Evolutionary conservation across 1,140 invertebrate genomes (phyloP).

Genomic region (Oncopodura yosiiana): DNA sequence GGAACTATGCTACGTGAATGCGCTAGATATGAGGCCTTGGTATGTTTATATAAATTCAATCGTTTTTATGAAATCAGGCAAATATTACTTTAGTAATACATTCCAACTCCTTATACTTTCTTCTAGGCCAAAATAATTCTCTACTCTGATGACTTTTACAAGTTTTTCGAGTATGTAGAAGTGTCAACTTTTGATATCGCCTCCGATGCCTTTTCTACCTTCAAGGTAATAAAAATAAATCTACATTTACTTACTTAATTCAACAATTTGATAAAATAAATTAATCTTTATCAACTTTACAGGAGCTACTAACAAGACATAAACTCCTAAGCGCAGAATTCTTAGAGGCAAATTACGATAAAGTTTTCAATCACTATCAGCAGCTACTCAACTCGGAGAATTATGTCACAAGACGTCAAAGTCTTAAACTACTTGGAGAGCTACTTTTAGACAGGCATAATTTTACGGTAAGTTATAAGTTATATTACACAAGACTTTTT

Average conservation of each 20-base stretch:
- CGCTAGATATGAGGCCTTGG: constrained; percentile 46
- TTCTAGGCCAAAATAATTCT: constrained; percentile 99
- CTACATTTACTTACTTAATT: background rate
- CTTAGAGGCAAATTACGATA: constrained; percentile 96
- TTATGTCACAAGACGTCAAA: constrained; percentile 66
- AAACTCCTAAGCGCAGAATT: constrained; percentile 97
- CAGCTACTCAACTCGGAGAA: constrained; percentile 76
- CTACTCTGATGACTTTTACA: constrained; percentile 95
- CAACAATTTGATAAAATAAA: background rate
- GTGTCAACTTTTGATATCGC: constrained; percentile 99
- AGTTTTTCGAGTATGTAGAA: constrained; percentile 99
- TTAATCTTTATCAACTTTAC: constrained; percentile 41
- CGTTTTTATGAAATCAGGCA: too few relatives aligned
- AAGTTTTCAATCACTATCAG: constrained; percentile 95
- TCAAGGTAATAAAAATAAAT: constrained; percentile 63
- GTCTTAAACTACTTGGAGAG: constrained; percentile 93
- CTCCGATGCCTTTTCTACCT: constrained; percentile 99
- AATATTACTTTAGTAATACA: too few relatives aligned
- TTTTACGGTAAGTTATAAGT: constrained; percentile 72
- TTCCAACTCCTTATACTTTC: too few relatives aligned
- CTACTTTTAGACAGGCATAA: constrained; percentile 96
- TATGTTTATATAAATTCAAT: too few relatives aligned
- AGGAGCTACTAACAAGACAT: constrained; percentile 97
- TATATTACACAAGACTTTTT: background rate
- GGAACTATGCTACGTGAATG: constrained; percentile 98